These are phyloP conservation scores for Saccostrea glomerata DNA, from an alignment of 1,140 invertebrate species.

Conservation along the genomic window DNA sequence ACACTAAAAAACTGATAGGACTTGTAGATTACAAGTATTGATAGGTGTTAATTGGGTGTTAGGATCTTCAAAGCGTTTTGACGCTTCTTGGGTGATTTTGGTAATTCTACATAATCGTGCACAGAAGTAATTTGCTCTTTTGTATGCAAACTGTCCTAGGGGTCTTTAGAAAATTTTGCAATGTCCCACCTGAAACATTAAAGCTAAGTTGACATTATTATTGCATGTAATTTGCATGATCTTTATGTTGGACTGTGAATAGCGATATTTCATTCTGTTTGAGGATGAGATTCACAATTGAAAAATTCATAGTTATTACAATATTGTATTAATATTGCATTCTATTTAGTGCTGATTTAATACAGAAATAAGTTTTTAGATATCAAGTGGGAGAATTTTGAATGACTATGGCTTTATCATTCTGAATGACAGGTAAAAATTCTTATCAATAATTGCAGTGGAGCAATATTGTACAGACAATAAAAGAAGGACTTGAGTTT, in stretches of 20 bases:
- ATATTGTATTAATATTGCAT: neutral
- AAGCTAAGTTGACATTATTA: neutral
- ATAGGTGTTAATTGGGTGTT: conserved; percentile 23
- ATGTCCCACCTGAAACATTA: neutral
- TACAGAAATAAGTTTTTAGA: neutral
- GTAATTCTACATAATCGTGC: conserved; percentile 20
- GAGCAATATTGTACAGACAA: neutral
- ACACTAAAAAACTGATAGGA: neutral
- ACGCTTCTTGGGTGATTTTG: neutral
- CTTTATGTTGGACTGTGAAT: neutral
- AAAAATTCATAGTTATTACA: neutral
- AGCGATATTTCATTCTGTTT: neutral
- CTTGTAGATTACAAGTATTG: conserved; percentile 16
- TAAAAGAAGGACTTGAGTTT: conserved; percentile 12
- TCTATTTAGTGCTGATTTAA: neutral
- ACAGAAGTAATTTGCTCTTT: conserved; percentile 2
- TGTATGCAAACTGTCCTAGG: conserved; percentile 10
- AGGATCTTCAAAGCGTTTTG: conserved; percentile 9
- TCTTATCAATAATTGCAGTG: conserved; percentile 23
- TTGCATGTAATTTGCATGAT: neutral
- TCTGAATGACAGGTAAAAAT: neutral
- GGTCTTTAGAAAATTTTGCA: conserved; percentile 6
- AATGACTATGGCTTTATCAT: neutral
- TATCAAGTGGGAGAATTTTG: neutral
- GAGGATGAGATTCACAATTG: neutral